Base-by-base conservation (phyloP, 2,888 invertebrate genomes). In the Spilosoma lubricipeda region DNA sequence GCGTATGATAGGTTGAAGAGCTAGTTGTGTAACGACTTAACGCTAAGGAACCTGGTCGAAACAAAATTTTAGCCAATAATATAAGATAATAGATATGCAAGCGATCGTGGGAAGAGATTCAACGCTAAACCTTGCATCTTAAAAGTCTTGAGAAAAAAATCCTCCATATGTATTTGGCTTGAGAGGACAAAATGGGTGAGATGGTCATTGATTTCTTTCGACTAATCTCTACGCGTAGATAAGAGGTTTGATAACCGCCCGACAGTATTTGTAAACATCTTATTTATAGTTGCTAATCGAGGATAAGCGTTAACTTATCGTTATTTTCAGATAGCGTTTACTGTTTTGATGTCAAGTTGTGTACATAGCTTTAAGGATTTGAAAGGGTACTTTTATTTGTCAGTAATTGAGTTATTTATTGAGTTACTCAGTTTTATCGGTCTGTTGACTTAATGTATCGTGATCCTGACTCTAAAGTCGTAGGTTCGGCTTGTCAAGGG, bases 261-360 rank as follows among this genome's bases (percentile, higher is more conserved):
- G 23, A 65, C 52, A 48, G 36, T 45, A 23, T 63, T 63, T 42
- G 63, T 64, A 70, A 63, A 70, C 42, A 64, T 20, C 42, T 63
- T 70, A 20, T 64, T 64, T 45, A 70, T 64, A 45, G 45, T 33
- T 70, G 39, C 36, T 70, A 70, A 70, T 18, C 66, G n/a, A 15
- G 8, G 27, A 67, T 36, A 42, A 33, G 52, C 23, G 27, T 59
- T 2, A n/a, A n/a, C n/a, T 56, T 59, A 59, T 59, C 59, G 13
- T 59, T 27, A 13, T n/a, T 59, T 59, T 59, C 59, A 15, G 59
- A 59, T 59, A 59, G 3, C 27, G 15, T 27, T 59, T 13, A 59
- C 59, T 59, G 59, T 59, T 59, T 59, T 59, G 27, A 59, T 27
- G 59, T 59, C 27, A 27, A 59, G 59, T 59, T 59, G 27, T 59